Percentiles rank a stretch among this genome's conserved stretches.
These are phyloP conservation scores for Temnothorax longispinosus DNA, from an alignment of 1,140 invertebrate genomes.

Conservation along the genomic window DNA sequence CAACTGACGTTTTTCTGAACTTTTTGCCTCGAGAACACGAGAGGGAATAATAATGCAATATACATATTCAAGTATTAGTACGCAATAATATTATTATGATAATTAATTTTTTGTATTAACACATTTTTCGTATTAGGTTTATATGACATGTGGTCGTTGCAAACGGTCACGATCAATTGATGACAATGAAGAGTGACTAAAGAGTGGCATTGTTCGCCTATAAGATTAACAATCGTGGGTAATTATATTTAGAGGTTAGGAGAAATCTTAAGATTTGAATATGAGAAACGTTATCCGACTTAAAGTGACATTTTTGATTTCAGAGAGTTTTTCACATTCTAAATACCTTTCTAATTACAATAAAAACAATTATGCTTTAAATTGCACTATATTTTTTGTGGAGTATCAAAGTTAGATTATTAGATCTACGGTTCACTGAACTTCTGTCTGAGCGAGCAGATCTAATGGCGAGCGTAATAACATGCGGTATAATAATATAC, in stretches of 20 bases:
- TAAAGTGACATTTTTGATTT: not conserved
- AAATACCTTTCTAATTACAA: not conserved
- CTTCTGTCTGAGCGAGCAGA: not conserved
- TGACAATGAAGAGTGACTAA: not conserved
- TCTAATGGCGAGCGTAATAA: slow-evolving; percentile 42
- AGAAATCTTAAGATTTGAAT: not conserved
- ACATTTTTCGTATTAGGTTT: not conserved
- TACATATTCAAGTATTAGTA: not conserved
- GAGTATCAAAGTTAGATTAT: not conserved
- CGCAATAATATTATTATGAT: slow-evolving; percentile 6
- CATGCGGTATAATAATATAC: slow-evolving; percentile 33
- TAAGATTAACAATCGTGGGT: not conserved
- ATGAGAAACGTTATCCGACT: not conserved
- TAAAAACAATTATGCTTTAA: not conserved
- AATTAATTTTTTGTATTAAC: not conserved
- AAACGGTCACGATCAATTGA: not conserved
- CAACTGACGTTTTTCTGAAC: slow-evolving; percentile 1
- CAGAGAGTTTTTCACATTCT: not conserved
- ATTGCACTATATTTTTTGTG: not conserved
- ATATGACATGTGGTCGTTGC: not conserved
- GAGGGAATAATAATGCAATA: slow-evolving; percentile 6
- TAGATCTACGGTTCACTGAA: slow-evolving; percentile 22
- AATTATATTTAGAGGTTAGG: not conserved
- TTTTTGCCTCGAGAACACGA: not conserved
- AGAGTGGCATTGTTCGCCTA: not conserved